A percentile compares a stretch with the other conserved stretches of the same genome.
Conservation (phyloP, 2,888 invertebrate genomes). For the Heteromurus nitidus region DNA sequence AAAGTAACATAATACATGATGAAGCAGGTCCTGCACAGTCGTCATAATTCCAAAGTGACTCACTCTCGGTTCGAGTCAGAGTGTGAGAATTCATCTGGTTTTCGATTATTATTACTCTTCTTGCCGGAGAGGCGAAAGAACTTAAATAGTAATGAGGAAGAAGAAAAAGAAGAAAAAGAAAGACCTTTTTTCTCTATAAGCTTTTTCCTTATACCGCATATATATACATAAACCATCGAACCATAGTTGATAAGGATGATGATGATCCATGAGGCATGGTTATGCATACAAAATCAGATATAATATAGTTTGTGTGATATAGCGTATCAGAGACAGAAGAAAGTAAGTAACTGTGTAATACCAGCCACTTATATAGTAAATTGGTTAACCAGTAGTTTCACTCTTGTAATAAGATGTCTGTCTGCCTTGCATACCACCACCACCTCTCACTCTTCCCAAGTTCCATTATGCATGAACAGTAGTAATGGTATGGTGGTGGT, state of each 20-base stretch:
- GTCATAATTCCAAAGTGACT: slow-evolving; percentile 37
- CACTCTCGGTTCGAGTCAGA: slow-evolving; percentile 54
- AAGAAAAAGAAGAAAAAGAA: slow-evolving; percentile 27
- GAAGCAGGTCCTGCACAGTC: slow-evolving; percentile 44
- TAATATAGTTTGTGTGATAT: background rate
- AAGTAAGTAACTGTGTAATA: slow-evolving; percentile 63
- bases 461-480: slow-evolving; percentile 15
- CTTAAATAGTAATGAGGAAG: slow-evolving; percentile 62
- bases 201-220: background rate
- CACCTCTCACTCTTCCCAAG: background rate
- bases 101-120: slow-evolving; percentile 52
- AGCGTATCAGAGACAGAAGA: slow-evolving; percentile 23
- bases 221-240: background rate
- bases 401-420: slow-evolving; percentile 64
- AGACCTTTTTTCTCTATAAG: slow-evolving; percentile 31
- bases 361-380: slow-evolving; percentile 62
- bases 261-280: slow-evolving; percentile 56
- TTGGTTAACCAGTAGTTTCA: slow-evolving; percentile 64
- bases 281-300: slow-evolving; percentile 58
- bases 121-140: slow-evolving; percentile 57
- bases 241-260: slow-evolving; percentile 26
- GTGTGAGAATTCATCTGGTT: slow-evolving; percentile 65
- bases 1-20: slow-evolving; percentile 53
- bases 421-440: slow-evolving; percentile 45
- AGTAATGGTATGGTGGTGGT: slow-evolving; percentile 5